These are phyloP conservation scores for Brachypteracias leptosomus DNA, from an alignment of 2,113 vertebrate species.

Conservation along the genomic window DNA sequence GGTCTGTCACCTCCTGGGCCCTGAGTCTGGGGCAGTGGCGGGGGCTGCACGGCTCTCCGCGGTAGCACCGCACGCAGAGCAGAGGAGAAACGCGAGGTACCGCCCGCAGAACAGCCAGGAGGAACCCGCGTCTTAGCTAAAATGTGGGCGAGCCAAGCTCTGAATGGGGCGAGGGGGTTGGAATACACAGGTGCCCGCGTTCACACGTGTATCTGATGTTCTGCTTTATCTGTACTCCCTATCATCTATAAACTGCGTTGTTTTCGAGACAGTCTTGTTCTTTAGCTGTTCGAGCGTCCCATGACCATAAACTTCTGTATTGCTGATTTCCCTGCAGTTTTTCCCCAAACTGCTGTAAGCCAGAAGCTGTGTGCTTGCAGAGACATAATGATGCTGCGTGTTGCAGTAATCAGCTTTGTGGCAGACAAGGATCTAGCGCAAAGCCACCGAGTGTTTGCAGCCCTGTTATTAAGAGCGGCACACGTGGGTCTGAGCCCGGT, in stretches of 20 bases:
- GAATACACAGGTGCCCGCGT: not conserved
- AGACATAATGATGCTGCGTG: not conserved
- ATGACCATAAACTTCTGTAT: not conserved
- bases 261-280: not conserved
- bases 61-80: rapidly evolving
- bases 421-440: not conserved
- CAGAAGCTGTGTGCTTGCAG: not conserved
- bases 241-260: not conserved
- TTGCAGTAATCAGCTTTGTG: not conserved
- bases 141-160: not conserved
- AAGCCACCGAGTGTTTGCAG: not conserved
- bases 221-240: not conserved
- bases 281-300: not conserved
- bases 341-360: not conserved
- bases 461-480: not conserved
- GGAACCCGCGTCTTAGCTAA: not conserved
- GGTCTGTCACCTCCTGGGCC: not conserved
- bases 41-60: too few species aligned
- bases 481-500: not conserved
- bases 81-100: too few species aligned
- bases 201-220: not conserved
- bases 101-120: rapidly evolving
- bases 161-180: not conserved
- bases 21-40: not conserved
- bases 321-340: not conserved